phyloP scores from a whole-genome alignment of 2,797 vertebrate species.

The Emydoidea blandingii region DNA sequence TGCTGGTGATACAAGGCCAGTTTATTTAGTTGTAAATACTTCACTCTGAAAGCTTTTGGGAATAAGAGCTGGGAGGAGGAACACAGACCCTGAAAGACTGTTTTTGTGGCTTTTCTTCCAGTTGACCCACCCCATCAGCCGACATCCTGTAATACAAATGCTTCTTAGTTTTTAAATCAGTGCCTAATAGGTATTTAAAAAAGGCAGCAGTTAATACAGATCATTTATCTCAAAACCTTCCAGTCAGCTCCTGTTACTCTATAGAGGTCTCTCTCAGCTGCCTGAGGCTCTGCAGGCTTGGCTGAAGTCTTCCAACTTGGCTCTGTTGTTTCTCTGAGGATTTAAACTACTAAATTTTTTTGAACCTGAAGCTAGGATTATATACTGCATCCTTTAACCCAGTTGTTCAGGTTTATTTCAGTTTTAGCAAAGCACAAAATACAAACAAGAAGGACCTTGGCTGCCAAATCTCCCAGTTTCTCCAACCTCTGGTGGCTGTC shows the following conservation, averaged over 20 bases:
- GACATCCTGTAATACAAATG: background rate
- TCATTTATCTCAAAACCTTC: background rate
- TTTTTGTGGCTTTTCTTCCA: background rate
- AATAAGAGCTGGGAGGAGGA: background rate
- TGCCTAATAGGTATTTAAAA: background rate
- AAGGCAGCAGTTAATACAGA: background rate
- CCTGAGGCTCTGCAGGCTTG: background rate
- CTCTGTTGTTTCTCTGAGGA: background rate
- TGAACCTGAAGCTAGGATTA: background rate
- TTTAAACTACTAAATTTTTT: background rate
- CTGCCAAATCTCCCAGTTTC: background rate
- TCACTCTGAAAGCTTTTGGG: background rate
- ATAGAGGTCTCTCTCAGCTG: background rate
- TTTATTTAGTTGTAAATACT: background rate
- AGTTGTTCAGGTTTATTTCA: background rate
- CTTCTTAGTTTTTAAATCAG: background rate
- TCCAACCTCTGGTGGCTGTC: background rate
- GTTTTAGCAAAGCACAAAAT: background rate
- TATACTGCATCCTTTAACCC: background rate
- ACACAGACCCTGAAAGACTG: background rate
- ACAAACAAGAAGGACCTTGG: background rate
- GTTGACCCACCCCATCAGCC: background rate
- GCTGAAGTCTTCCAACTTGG: background rate
- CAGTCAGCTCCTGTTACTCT: background rate
- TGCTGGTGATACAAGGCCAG: background rate